These are phyloP conservation scores for Copidosoma floridanum DNA, from an alignment of 1,140 invertebrate genomes.

Conservation along the genomic window DNA sequence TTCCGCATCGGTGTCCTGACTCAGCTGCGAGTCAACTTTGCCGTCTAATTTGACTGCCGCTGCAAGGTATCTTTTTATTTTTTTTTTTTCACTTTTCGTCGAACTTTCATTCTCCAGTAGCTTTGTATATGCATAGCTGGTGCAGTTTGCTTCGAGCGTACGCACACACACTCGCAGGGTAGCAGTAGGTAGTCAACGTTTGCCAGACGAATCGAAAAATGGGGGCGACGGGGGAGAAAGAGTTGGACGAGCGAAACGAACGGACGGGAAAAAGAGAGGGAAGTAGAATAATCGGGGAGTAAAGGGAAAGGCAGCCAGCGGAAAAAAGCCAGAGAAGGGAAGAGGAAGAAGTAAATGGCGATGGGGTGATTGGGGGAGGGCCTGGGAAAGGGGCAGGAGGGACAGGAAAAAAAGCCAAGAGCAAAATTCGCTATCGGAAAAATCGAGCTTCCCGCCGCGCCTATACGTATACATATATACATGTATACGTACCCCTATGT, in stretches of 20 bases:
- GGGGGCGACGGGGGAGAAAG: neutral
- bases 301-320: constrained; percentile 4
- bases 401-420: constrained; percentile 11
- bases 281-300: constrained; percentile 16
- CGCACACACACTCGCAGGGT: no score
- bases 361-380: no score
- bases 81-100: no score
- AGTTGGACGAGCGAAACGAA: no score
- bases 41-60: constrained; percentile 6
- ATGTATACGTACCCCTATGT: neutral
- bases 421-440: constrained; percentile 25
- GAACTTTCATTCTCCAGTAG: neutral
- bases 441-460: constrained; percentile 30
- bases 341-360: constrained; percentile 22
- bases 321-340: constrained; percentile 29
- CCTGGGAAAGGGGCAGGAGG: constrained; percentile 1
- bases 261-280: neutral
- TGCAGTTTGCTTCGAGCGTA: neutral
- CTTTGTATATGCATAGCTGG: no score
- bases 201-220: constrained; percentile 5
- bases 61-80: neutral
- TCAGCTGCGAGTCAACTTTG: constrained; percentile 6
- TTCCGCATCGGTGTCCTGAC: neutral
- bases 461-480: constrained; percentile 13
- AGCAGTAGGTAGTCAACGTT: no score